Base-by-base conservation (phyloP, 2,888 invertebrate genomes). In the Hemicrepidius hirtus region DNA sequence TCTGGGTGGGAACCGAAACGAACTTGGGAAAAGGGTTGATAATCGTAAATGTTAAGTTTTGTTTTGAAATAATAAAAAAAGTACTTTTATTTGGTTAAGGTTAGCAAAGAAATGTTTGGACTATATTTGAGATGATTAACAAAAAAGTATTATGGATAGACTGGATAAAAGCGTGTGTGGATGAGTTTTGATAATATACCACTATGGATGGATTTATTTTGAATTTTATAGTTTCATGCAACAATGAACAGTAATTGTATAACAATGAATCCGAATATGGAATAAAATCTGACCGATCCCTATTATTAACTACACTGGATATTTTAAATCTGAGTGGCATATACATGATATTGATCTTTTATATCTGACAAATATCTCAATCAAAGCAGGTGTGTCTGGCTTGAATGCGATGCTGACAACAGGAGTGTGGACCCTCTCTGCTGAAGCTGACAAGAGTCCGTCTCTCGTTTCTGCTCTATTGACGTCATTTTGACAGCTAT, bases 281-380 rank as follows among this genome's bases (percentile, higher is more conserved):
- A n/a, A n/a, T 28, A 3, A 7, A 13, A 4, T 9, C 3, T 32
- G 20, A 57, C 57, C 57, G 37, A 53, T 18, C 57, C 55, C 32
- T 20, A 20, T 57, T 37, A 57, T 57, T 57, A 57, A 57, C 12
- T 20, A 37, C 10, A n/a, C 20, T 0, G 37, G 40, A 57, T 12
- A 44, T 57, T 72, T 67, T 72, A 72, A 72, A 68, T 68, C 53
- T 67, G 65, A 63, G 41, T 73, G 65, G 68, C 65, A 53, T 69
- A 50, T 44, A 37, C 32, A 50, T 49, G 69, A 75, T 66, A 75
- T 75, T 69, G 68, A 72, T 75, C 74, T 74, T 59, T 71, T 64
- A 68, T 71, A 65, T 62, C 62, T 72, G 75, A 75, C 68, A 75
- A 72, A 75, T 68, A 69, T 69, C 75, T 75, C 72, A 75, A 75